Evolutionary conservation across 2,113 vertebrate species (phyloP).

Genomic region (Cottus gobio): DNA sequence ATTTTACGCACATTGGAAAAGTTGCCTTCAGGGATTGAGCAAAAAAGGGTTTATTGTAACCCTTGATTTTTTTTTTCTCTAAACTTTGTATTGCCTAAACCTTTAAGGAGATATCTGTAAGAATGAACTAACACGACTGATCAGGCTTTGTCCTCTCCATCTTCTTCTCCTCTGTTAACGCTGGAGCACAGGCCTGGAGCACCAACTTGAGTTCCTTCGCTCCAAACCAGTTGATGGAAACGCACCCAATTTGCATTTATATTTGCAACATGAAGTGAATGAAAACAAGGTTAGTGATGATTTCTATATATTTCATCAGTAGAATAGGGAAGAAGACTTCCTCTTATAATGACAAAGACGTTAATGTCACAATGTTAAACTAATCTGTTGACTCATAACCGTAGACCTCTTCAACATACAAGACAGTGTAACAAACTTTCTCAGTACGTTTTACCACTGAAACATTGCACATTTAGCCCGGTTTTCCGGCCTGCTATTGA

Average conservation of each 20-base stretch:
- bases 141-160: neutral
- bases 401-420: neutral
- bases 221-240: neutral
- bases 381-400: neutral
- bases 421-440: neutral
- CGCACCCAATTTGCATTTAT: neutral
- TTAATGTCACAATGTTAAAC: neutral
- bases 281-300: neutral
- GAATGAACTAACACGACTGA: neutral
- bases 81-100: neutral
- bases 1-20: neutral
- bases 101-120: neutral
- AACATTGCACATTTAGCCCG: slow-evolving; percentile 40
- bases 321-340: neutral
- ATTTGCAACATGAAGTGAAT: neutral
- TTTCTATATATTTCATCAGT: neutral
- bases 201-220: neutral
- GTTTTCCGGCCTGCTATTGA: slow-evolving; percentile 66
- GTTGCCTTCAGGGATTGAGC: neutral
- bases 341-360: neutral
- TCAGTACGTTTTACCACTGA: slow-evolving; percentile 26
- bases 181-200: neutral
- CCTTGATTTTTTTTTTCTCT: neutral
- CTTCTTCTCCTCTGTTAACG: neutral
- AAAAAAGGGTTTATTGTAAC: neutral